These are phyloP conservation scores for Tauraco erythrolophus DNA, from an alignment of 2,113 vertebrate genomes.

Conservation along the genomic window DNA sequence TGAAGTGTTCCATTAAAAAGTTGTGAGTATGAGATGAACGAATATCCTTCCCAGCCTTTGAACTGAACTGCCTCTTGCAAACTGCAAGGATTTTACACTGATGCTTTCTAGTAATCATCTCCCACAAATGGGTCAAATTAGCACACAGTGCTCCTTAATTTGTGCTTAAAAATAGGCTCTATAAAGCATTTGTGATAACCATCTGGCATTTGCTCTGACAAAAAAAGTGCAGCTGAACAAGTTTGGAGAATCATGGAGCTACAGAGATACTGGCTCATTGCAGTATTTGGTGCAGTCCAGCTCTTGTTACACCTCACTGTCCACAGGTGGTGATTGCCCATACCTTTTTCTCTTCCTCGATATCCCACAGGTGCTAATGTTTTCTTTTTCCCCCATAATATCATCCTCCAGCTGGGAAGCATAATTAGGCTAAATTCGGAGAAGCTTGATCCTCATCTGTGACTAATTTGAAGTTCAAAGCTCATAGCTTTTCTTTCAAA, in stretches of 20 bases:
- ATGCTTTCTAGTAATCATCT: neutral
- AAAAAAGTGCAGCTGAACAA: neutral
- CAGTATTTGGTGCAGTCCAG: neutral
- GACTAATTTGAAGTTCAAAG: neutral
- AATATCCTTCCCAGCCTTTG: neutral
- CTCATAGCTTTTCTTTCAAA: neutral
- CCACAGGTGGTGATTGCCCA: neutral
- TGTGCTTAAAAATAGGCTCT: neutral
- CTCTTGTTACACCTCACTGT: neutral
- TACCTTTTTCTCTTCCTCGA: neutral
- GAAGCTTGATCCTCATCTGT: neutral
- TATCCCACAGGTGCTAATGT: neutral
- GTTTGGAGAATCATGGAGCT: neutral
- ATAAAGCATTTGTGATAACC: neutral
- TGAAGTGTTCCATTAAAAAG: neutral
- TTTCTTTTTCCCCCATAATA: neutral
- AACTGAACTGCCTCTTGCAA: neutral
- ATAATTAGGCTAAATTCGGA: neutral
- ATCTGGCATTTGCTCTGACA: neutral
- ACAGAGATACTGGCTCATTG: neutral
- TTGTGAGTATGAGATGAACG: neutral
- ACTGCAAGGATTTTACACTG: neutral
- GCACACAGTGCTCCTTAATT: neutral
- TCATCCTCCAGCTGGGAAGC: neutral
- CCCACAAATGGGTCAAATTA: neutral